Conservation (phyloP, 2,888 invertebrate species). For the Thysanoteuthis rhombus region DNA sequence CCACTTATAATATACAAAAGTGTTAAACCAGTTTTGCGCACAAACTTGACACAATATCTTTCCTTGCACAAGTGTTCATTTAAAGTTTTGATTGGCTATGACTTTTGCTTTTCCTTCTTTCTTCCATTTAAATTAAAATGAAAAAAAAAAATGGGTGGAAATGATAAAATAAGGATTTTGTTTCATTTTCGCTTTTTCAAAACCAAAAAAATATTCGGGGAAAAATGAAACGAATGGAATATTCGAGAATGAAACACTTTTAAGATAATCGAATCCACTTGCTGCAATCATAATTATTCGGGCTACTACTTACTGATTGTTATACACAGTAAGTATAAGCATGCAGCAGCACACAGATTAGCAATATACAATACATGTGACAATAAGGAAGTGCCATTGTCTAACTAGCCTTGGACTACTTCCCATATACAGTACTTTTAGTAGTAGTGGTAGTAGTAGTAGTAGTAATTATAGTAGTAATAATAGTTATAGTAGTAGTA, state of each 20-base stretch:
- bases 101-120: not conserved
- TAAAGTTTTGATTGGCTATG: conserved; percentile 12
- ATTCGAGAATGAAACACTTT: not conserved
- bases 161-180: not conserved
- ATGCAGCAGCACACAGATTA: conserved; percentile 29
- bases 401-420: conserved; percentile 29
- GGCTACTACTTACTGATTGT: conserved; percentile 1
- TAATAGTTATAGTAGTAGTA: not conserved
- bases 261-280: not conserved
- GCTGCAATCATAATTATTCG: not conserved
- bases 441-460: not conserved
- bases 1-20: not conserved
- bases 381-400: conserved; percentile 23
- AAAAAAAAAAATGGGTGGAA: too few species aligned
- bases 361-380: conserved; percentile 32
- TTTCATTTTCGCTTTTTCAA: too few species aligned
- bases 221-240: not conserved
- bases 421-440: conserved; percentile 24
- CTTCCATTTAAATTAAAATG: not conserved
- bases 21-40: not conserved
- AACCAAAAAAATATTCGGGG: not conserved
- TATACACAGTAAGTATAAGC: conserved; percentile 14
- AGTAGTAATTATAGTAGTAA: not conserved
- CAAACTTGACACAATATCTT: too few species aligned
- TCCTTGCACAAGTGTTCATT: not conserved